Conservation (phyloP, 2,113 vertebrate genomes). For the Verasper variegatus region DNA sequence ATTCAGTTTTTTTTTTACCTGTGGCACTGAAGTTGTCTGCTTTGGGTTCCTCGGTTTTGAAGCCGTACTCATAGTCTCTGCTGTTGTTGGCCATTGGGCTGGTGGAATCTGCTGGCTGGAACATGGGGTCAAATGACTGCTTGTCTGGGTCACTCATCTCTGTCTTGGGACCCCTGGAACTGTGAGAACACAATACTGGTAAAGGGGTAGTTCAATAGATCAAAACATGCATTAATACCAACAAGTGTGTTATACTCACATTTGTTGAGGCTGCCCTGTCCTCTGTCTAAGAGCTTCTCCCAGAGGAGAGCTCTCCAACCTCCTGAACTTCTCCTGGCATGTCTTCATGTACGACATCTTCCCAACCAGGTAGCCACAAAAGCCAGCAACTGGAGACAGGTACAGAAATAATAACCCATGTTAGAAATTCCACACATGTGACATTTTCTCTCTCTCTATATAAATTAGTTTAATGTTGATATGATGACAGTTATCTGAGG, state of each 20-base stretch:
- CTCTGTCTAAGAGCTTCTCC: constrained; percentile 87
- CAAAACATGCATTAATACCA: neutral
- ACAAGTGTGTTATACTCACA: constrained; percentile 42
- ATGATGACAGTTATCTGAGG: no score
- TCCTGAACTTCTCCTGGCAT: constrained; percentile 92
- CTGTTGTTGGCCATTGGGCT: neutral
- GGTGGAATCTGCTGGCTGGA: constrained; percentile 49
- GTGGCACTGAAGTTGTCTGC: constrained; percentile 46
- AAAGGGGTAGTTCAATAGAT: neutral
- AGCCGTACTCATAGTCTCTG: constrained; percentile 41
- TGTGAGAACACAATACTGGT: neutral
- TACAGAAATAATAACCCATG: neutral
- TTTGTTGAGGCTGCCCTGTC: constrained; percentile 37
- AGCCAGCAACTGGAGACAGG: constrained; percentile 86
- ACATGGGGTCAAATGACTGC: constrained; percentile 58
- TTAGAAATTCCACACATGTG: neutral
- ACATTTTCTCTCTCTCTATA: neutral
- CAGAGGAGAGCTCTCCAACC: constrained; percentile 90
- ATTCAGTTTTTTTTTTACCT: constrained; percentile 21
- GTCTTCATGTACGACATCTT: constrained; percentile 91
- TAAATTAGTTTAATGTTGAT: no score
- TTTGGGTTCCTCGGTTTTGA: constrained; percentile 34
- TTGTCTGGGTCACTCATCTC: constrained; percentile 64
- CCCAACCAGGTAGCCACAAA: constrained; percentile 89
- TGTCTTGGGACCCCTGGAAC: constrained; percentile 51